phyloP scores from a whole-genome alignment of 2,113 vertebrate genomes.

The Lagopus muta region DNA sequence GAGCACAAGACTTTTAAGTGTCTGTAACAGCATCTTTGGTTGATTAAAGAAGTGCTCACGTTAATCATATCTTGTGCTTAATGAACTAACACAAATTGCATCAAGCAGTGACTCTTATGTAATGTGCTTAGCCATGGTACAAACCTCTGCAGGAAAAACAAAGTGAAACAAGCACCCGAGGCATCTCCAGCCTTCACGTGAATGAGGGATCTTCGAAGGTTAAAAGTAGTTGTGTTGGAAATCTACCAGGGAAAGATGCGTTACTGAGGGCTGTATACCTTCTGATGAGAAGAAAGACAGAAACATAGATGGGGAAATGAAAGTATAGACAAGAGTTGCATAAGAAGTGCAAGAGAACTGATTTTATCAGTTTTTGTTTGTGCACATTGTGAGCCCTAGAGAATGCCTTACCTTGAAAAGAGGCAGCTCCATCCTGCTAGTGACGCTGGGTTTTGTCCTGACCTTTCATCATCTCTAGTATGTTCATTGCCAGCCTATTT shows the following conservation, averaged over 20 bases:
- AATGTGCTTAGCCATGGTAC: background rate
- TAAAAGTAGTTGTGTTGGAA: background rate
- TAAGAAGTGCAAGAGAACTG: background rate
- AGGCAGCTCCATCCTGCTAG: background rate
- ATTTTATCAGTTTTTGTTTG: background rate
- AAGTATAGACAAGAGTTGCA: rapidly evolving
- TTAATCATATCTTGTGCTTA: constrained; percentile 27
- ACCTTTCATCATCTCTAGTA: background rate
- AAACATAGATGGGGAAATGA: rapidly evolving
- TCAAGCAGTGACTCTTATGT: background rate
- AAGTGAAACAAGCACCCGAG: background rate
- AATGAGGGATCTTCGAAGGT: background rate
- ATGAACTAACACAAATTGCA: constrained; percentile 30
- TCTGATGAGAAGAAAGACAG: background rate
- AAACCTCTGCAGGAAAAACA: background rate
- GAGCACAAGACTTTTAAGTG: background rate
- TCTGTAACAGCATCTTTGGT: background rate
- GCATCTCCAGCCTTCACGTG: background rate
- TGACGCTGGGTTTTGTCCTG: background rate
- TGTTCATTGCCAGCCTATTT: background rate
- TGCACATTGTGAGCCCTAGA: background rate
- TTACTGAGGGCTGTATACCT: background rate
- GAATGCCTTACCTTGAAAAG: background rate
- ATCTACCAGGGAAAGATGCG: background rate
- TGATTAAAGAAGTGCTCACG: background rate